Conservation (phyloP, 64 coral and sea anemone genomes). For the Pocillopora damicornis region DNA sequence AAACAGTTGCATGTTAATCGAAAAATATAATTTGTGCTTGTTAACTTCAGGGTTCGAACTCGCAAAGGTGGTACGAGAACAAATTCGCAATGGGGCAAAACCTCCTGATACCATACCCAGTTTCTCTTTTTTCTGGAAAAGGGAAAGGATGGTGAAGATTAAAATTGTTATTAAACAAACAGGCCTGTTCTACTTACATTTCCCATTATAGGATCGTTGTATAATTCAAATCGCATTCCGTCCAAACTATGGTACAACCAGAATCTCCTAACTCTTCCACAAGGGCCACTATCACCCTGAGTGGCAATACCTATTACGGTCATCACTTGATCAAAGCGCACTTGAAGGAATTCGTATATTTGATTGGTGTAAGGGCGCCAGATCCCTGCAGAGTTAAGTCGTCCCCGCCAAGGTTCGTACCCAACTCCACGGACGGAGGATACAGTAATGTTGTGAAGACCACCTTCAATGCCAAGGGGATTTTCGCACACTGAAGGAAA, state of each 20-base stretch:
- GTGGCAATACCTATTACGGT: slow-evolving; percentile 11
- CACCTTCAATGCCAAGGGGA: slow-evolving; percentile 30
- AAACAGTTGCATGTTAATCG: too few relatives aligned
- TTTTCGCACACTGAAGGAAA: slow-evolving; percentile 41
- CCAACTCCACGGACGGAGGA: not conserved
- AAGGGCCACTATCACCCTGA: not conserved
- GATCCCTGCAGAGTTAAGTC: slow-evolving; percentile 9
- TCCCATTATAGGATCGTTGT: not conserved
- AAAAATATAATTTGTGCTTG: too few relatives aligned
- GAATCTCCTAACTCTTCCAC: slow-evolving; percentile 1
- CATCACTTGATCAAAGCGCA: slow-evolving; percentile 1
- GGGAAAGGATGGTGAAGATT: too few relatives aligned
- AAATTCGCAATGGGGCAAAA: too few relatives aligned
- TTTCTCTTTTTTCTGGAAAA: too few relatives aligned
- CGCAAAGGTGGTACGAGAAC: too few relatives aligned
- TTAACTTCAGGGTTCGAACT: too few relatives aligned
- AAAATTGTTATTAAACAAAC: not conserved
- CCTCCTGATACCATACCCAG: too few relatives aligned
- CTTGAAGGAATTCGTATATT: slow-evolving; percentile 11
- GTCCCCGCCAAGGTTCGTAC: slow-evolving; percentile 23
- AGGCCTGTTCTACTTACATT: not conserved
- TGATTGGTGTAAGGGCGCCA: not conserved
- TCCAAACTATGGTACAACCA: not conserved
- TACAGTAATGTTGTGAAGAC: slow-evolving; percentile 8
- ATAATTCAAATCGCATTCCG: not conserved